Evolutionary conservation across 2,113 vertebrate species (phyloP).

Genomic region (Elaphurus davidianus): DNA sequence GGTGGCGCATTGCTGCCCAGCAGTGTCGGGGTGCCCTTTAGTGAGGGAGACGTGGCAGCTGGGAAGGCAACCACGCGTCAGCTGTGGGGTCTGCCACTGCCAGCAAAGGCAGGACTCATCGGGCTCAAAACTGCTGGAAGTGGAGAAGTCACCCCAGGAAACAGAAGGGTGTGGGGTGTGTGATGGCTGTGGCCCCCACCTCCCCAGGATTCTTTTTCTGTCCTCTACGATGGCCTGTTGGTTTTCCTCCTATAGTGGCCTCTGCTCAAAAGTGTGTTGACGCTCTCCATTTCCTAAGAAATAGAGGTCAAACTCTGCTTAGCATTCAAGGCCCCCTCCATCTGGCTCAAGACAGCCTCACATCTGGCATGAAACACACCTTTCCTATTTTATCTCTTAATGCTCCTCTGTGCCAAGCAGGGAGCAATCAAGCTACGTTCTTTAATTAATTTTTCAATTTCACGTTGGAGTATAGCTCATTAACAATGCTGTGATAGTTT

Average conservation of each 20-base stretch:
- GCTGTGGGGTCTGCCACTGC: not conserved
- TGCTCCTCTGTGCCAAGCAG: not conserved
- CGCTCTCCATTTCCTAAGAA: not conserved
- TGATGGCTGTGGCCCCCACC: rapidly evolving
- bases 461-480: not conserved
- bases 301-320: not conserved
- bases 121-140: not conserved
- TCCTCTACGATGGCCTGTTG: rapidly evolving
- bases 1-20: not conserved
- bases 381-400: not conserved
- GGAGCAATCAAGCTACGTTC: not conserved
- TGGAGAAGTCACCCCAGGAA: not conserved
- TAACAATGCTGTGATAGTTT: not conserved
- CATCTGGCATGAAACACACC: not conserved
- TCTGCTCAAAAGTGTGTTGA: not conserved
- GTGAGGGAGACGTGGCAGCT: rapidly evolving
- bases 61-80: not conserved
- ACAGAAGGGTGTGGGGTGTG: not conserved
- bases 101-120: rapidly evolving
- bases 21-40: not conserved
- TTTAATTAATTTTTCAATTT: not conserved
- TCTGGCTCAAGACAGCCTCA: not conserved
- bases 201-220: not conserved
- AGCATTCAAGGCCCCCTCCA: not conserved
- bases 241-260: rapidly evolving